phyloP scores from a whole-genome alignment of 2,113 vertebrate species.

The Brachypteracias leptosomus region DNA sequence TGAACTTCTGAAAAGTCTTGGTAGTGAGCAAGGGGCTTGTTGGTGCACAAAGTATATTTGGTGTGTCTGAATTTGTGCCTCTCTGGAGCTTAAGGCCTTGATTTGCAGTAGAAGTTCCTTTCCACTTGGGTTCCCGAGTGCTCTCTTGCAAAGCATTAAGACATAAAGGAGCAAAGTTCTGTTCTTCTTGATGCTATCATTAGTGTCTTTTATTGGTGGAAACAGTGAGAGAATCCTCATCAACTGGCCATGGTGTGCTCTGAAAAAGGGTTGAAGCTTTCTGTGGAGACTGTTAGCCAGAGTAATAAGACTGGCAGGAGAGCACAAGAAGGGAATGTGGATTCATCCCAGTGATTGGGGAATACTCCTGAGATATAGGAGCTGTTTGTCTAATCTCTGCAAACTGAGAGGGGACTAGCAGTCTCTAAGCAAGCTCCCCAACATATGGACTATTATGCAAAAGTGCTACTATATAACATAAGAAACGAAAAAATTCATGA shows the following conservation, averaged over 20 bases:
- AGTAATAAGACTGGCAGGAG: neutral
- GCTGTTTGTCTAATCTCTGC: neutral
- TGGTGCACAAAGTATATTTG: neutral
- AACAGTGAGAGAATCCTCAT: neutral
- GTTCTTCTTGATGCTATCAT: neutral
- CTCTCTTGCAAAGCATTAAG: neutral
- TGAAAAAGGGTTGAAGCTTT: neutral
- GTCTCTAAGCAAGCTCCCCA: neutral
- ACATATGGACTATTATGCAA: neutral
- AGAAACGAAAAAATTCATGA: neutral
- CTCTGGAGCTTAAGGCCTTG: neutral
- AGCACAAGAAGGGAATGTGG: neutral
- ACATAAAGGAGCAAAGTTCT: neutral
- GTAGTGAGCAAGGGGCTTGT: neutral
- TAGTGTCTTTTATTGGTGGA: neutral
- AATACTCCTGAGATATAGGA: neutral
- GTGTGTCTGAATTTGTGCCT: neutral
- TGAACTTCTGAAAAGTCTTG: neutral
- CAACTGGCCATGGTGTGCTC: neutral
- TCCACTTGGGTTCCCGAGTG: accelerated
- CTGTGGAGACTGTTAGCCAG: neutral
- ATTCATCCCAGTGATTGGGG: neutral
- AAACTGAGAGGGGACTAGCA: neutral
- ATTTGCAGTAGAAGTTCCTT: neutral
- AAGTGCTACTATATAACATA: neutral